Evolutionary conservation across 1,140 invertebrate genomes (phyloP).

Genomic region (Scaptomyza graminum): DNA sequence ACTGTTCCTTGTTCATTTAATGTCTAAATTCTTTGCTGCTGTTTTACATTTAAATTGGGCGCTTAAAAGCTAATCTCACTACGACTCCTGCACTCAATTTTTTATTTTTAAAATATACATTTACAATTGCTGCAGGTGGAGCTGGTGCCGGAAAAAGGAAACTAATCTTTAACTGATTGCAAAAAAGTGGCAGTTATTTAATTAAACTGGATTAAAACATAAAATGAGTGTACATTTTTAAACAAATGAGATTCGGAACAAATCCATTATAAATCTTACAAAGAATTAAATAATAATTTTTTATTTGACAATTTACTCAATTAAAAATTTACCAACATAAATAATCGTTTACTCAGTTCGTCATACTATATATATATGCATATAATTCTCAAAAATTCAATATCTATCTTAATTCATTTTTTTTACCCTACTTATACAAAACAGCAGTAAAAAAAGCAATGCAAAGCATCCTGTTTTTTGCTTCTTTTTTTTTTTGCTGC

Average conservation of each 20-base stretch:
- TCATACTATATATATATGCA: background rate
- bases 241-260: slow-evolving; percentile 6
- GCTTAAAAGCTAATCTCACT: slow-evolving; percentile 78
- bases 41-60: slow-evolving; percentile 72
- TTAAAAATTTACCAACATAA: background rate
- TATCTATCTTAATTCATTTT: background rate
- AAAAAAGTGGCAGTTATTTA: background rate
- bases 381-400: slow-evolving; percentile 33
- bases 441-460: slow-evolving; percentile 30
- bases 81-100: slow-evolving; percentile 45
- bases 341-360: slow-evolving; percentile 33
- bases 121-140: slow-evolving; percentile 28
- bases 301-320: background rate
- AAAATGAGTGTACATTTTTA: background rate
- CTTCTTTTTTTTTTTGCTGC: slow-evolving; percentile 21
- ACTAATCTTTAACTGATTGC: slow-evolving; percentile 1
- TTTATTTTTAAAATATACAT: slow-evolving; percentile 51
- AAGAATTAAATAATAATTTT: background rate
- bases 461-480: slow-evolving; percentile 43
- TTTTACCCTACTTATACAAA: slow-evolving; percentile 36
- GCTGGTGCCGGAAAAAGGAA: slow-evolving; percentile 28
- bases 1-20: slow-evolving; percentile 75
- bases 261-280: background rate
- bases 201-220: too few relatives aligned
- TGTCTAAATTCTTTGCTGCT: slow-evolving; percentile 77